A percentile compares a stretch with the other conserved stretches of the same genome.
Evolutionary conservation across 1,140 invertebrate species (phyloP).

Genomic region (Trypoxylus dichotomus): DNA sequence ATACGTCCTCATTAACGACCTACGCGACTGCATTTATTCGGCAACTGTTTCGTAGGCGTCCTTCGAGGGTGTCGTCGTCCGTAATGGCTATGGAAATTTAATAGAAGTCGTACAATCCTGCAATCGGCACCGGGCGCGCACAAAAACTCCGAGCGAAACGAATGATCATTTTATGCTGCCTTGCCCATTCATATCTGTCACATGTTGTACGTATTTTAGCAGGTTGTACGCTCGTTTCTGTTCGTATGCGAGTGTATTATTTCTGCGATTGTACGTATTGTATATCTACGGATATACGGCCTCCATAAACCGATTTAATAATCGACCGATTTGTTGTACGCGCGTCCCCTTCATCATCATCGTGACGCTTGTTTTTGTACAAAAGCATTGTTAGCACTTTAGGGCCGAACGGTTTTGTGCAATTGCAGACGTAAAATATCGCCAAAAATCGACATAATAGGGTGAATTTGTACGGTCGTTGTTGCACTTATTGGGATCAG

Average conservation of each 20-base stretch:
- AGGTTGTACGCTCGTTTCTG: slow-evolving; percentile 31
- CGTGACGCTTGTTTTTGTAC: slow-evolving; percentile 42
- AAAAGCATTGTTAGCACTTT: slow-evolving; percentile 43
- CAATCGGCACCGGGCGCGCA: slow-evolving; percentile 26
- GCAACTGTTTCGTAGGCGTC: slow-evolving; percentile 26
- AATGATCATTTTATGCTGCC: slow-evolving; percentile 42
- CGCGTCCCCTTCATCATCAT: slow-evolving; percentile 41
- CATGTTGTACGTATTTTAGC: slow-evolving; percentile 40
- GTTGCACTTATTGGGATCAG: background rate
- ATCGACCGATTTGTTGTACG: slow-evolving; percentile 43
- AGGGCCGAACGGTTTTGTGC: slow-evolving; percentile 32
- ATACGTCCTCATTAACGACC: slow-evolving; percentile 38
- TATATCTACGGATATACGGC: slow-evolving; percentile 26
- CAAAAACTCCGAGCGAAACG: slow-evolving; percentile 40
- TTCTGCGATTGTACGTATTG: slow-evolving; percentile 40
- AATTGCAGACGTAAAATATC: slow-evolving; percentile 31
- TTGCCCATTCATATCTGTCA: slow-evolving; percentile 44
- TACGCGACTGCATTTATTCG: slow-evolving; percentile 12
- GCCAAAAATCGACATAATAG: slow-evolving; percentile 27
- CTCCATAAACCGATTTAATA: slow-evolving; percentile 44
- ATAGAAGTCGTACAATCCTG: slow-evolving; percentile 38
- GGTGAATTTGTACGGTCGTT: slow-evolving; percentile 16
- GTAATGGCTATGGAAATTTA: slow-evolving; percentile 45
- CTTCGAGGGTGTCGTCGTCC: slow-evolving; percentile 27
- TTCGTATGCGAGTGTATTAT: slow-evolving; percentile 12